phyloP scores from a whole-genome alignment of 2,888 invertebrate genomes.

The Euzetes globulus region DNA sequence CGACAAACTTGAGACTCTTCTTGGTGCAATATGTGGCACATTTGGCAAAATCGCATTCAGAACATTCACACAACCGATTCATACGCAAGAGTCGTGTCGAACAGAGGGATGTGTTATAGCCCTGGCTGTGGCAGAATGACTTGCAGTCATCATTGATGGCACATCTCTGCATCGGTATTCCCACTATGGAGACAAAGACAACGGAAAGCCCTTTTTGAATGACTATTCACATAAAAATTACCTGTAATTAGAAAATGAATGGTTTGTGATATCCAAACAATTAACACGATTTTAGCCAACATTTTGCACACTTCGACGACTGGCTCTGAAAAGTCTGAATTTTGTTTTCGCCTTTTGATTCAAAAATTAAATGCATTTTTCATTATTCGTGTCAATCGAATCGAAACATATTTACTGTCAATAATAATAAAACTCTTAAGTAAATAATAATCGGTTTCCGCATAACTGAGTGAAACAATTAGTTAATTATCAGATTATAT shows the following conservation, averaged over 20 bases:
- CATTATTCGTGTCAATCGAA: neutral
- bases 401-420: neutral
- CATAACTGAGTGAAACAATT: neutral
- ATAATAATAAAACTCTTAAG: neutral
- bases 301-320: neutral
- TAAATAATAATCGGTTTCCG: neutral
- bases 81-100: slow-evolving; percentile 27
- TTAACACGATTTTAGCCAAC: neutral
- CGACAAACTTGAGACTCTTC: slow-evolving; percentile 27
- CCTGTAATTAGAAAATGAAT: slow-evolving; percentile 6
- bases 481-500: neutral
- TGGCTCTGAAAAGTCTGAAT: neutral
- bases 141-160: slow-evolving; percentile 13
- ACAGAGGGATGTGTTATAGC: slow-evolving; percentile 32
- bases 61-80: slow-evolving; percentile 32
- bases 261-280: neutral
- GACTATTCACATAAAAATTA: neutral
- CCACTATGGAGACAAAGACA: neutral
- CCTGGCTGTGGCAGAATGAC: slow-evolving; percentile 20
- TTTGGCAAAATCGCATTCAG: slow-evolving; percentile 32
- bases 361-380: neutral
- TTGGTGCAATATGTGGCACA: slow-evolving; percentile 33
- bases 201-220: too few relatives aligned
- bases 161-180: slow-evolving; percentile 30
- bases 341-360: neutral